Conservation (phyloP, 2,888 invertebrate species). For the Cactoblastis cactorum region DNA sequence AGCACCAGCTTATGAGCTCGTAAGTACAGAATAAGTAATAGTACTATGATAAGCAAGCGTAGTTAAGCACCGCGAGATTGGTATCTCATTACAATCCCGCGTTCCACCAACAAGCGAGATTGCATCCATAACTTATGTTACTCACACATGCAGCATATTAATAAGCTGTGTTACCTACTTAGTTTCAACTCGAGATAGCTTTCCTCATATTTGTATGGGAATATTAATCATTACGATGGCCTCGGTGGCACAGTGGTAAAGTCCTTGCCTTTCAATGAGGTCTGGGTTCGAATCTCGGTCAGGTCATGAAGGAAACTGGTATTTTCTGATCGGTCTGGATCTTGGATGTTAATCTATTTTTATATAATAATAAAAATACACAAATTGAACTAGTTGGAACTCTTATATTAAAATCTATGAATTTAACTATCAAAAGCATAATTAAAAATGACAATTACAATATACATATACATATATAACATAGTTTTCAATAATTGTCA, state of each 20-base stretch:
- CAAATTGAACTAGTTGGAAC: no score
- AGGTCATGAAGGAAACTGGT: no score
- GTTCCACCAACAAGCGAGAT: neutral
- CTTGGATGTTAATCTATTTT: no score
- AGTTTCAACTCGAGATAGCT: neutral
- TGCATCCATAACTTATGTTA: slow-evolving; percentile 2
- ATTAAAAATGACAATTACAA: no score
- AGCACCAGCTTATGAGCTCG: neutral
- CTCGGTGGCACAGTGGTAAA: neutral
- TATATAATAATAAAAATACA: no score
- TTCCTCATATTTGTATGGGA: neutral
- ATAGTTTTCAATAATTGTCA: neutral
- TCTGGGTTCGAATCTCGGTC: neutral
- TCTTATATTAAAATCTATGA: no score
- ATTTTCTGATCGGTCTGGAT: no score
- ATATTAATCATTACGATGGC: neutral
- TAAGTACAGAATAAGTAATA: neutral
- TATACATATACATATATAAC: neutral
- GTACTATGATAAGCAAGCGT: neutral
- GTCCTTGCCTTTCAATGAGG: neutral
- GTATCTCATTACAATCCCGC: neutral
- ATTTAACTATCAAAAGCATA: no score
- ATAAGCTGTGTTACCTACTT: neutral
- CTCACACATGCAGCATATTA: slow-evolving; percentile 1
- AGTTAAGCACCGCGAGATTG: neutral